Conservation (phyloP, 1,140 invertebrate genomes). For the Drosophila sulfurigaster region DNA sequence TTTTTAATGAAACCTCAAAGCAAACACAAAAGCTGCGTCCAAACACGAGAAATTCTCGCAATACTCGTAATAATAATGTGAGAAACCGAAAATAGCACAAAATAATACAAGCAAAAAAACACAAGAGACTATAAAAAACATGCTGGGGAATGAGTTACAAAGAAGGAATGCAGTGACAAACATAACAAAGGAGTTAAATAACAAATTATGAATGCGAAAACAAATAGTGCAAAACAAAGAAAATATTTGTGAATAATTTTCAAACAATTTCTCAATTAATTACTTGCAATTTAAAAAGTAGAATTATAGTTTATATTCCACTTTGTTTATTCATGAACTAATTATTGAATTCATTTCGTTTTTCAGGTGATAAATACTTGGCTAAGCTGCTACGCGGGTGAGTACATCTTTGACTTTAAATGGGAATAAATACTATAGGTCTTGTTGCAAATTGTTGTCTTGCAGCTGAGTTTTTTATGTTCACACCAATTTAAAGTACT, state of each 20-base stretch:
- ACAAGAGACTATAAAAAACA: constrained; percentile 4
- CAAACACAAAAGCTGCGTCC: constrained; percentile 42
- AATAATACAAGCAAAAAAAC: neutral
- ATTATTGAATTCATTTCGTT: too few species aligned
- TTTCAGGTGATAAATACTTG: too few species aligned
- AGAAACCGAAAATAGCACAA: constrained; percentile 4
- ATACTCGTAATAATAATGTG: constrained; percentile 24
- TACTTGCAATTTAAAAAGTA: neutral
- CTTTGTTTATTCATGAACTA: too few species aligned
- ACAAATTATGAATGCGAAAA: neutral
- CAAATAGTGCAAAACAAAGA: neutral
- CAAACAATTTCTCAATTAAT: neutral
- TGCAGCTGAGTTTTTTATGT: too few species aligned
- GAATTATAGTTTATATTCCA: too few species aligned
- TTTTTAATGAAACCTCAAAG: constrained; percentile 71
- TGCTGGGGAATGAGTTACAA: constrained; percentile 9
- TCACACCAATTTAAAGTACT: too few species aligned
- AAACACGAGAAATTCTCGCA: constrained; percentile 12
- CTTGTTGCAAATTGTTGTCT: too few species aligned
- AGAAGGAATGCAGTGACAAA: constrained; percentile 5
- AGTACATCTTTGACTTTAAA: too few species aligned
- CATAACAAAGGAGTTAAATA: constrained; percentile 10
- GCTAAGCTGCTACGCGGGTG: too few species aligned
- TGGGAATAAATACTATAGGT: too few species aligned
- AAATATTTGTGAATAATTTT: neutral